Evolutionary conservation across 2,797 vertebrate genomes (phyloP), one percentile per base, ranked within the genome.

Genomic region (Parauchenoglanis ngamensis): DNA sequence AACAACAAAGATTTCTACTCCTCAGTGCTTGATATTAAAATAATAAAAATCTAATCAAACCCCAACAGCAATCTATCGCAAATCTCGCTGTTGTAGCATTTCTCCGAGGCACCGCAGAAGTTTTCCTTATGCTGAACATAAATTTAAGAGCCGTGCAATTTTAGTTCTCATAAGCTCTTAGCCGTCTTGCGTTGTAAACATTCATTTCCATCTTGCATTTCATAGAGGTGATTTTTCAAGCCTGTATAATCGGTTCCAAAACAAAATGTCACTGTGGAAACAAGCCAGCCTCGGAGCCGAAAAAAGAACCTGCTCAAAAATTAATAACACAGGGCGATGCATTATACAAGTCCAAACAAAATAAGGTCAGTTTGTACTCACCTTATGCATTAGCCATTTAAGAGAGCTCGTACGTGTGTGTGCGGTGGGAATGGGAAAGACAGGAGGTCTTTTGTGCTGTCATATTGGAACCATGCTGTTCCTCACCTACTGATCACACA

Each of bases 221-320:
- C 49, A 10, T 57, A 44, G 12, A 72, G 67, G 83, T 57, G 67
- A 84, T 72, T 84, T 84, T 84, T 84, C 83, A 84, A 84, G 52
- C 52, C 28, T 56, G 67, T 68, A 25, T 70, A 84, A 54, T 84
- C 67, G 49, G 65, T 44, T 84, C 49, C 83, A 84, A 73, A 84
- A 84, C 67, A 84, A 84, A 84, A 84, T 84, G 83, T 84, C 83
- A 84, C 52, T 57, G 83, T 44, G 83, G 83, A 84, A 84, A 84
- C 83, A 72, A 57, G 40, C n/a, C 83, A 84, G 83, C 25, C 59
- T 49, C 40, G 2, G 7, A 63, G 15, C 2, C 3, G 12, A 19
- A 25, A 57, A 57, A 57, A 40, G 28, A 72, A 57, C 44, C 81
- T 52, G 46, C 46, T 84, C 23, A 84, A 84, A 84, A 84, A 84